Conservation (phyloP, 2,888 invertebrate genomes). For the Cantharis rufa region DNA sequence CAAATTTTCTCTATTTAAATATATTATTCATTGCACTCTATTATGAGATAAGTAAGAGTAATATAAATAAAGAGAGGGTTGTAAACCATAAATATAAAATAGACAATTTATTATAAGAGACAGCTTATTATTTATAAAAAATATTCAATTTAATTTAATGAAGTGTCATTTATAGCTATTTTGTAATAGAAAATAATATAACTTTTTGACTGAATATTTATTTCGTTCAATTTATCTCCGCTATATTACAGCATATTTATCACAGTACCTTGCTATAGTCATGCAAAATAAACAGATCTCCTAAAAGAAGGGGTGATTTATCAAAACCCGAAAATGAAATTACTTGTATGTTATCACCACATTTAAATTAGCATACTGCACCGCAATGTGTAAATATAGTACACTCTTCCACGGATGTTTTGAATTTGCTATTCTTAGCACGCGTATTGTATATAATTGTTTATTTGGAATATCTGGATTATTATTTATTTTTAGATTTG, state of each 20-base stretch:
- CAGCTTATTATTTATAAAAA: slow-evolving; percentile 3
- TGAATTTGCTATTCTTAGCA: not conserved
- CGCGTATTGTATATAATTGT: not conserved
- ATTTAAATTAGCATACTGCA: slow-evolving; percentile 37
- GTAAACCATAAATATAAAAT: not conserved
- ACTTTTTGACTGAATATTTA: slow-evolving; percentile 27
- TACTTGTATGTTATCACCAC: slow-evolving; percentile 39
- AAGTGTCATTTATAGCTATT: slow-evolving; percentile 5
- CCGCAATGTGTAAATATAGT: slow-evolving; percentile 7
- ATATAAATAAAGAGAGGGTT: not conserved
- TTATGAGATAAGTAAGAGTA: not conserved
- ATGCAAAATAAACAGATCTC: slow-evolving; percentile 39
- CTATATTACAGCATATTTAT: slow-evolving; percentile 33
- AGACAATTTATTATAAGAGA: not conserved
- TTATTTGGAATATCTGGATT: no score
- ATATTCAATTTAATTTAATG: slow-evolving; percentile 5
- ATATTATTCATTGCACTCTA: not conserved
- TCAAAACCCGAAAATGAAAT: slow-evolving; percentile 43
- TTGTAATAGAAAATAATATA: slow-evolving; percentile 4
- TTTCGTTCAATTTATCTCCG: slow-evolving; percentile 31
- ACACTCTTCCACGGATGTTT: not conserved
- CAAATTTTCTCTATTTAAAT: not conserved
- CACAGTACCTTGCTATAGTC: slow-evolving; percentile 32
- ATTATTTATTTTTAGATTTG: not conserved
- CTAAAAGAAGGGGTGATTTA: slow-evolving; percentile 38